These are phyloP conservation scores for Sericinus montela DNA, from an alignment of 2,888 invertebrate species.

Conservation along the genomic window DNA sequence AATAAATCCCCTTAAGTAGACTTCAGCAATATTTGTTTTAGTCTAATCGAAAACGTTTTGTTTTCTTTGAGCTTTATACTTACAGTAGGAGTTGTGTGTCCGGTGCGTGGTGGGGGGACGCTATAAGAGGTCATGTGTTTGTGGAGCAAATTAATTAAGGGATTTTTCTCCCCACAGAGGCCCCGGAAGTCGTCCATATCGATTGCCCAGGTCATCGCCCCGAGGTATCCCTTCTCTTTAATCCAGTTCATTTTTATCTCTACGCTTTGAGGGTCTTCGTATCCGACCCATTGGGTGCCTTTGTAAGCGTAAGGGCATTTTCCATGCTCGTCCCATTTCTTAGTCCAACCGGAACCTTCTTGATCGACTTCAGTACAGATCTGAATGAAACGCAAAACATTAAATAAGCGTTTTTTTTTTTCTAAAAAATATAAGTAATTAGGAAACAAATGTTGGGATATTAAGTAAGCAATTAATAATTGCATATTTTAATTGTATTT, in stretches of 20 bases:
- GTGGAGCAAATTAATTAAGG: slow-evolving; percentile 85
- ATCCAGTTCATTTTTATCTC: slow-evolving; percentile 95
- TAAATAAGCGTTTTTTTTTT: no score
- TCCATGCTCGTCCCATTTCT: slow-evolving; percentile 90
- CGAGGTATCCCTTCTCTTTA: slow-evolving; percentile 86
- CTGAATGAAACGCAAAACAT: slow-evolving; percentile 57
- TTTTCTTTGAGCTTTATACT: slow-evolving; percentile 34
- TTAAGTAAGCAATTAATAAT: no score
- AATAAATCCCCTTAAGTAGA: slow-evolving; percentile 7
- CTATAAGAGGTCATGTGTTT: slow-evolving; percentile 84
- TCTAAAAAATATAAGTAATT: no score
- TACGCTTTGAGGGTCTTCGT: slow-evolving; percentile 89
- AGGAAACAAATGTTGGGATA: no score
- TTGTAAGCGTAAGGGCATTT: slow-evolving; percentile 92
- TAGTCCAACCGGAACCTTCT: slow-evolving; percentile 87
- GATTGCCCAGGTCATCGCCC: slow-evolving; percentile 96
- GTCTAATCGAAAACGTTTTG: slow-evolving; percentile 5
- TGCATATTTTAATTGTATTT: no score
- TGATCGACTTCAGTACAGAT: slow-evolving; percentile 88
- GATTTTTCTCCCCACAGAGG: slow-evolving; percentile 87
- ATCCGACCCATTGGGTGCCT: slow-evolving; percentile 95
- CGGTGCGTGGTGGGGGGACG: slow-evolving; percentile 83
- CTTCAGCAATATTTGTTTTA: slow-evolving; percentile 3
- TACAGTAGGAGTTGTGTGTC: slow-evolving; percentile 83
- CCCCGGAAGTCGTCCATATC: slow-evolving; percentile 95